Percentiles rank a stretch among this genome's conserved stretches.
Conservation (phyloP, 2,888 invertebrate genomes). For the Parnassius glacialis region DNA sequence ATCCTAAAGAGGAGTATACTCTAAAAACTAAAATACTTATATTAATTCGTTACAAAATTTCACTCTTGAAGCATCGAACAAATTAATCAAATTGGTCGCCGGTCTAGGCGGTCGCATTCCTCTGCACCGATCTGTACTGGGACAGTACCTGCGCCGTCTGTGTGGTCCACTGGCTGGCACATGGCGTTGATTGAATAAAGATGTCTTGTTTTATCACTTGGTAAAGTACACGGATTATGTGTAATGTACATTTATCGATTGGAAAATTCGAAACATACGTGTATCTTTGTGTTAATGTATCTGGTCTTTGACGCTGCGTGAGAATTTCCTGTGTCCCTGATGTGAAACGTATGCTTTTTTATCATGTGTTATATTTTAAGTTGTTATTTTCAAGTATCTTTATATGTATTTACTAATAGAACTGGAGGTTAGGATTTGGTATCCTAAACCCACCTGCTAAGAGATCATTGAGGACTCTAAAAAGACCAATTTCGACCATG, state of each 20-base stretch:
- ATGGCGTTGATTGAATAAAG: constrained; percentile 31
- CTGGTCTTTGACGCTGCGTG: constrained; percentile 2
- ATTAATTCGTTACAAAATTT: constrained; percentile 30
- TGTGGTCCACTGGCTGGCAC: constrained; percentile 51
- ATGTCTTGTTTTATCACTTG: constrained; percentile 16
- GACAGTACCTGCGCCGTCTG: constrained; percentile 53
- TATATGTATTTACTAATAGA: too few species aligned
- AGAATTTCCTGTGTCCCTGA: not conserved
- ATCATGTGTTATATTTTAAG: too few species aligned
- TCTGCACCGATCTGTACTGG: constrained; percentile 28
- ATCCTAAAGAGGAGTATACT: not conserved
- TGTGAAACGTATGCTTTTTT: too few species aligned
- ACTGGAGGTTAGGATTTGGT: too few species aligned
- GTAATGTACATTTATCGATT: constrained; percentile 10
- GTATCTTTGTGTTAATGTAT: constrained; percentile 2
- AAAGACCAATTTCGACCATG: too few species aligned
- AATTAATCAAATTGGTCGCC: constrained; percentile 27
- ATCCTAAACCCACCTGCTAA: too few species aligned
- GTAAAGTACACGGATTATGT: constrained; percentile 16
- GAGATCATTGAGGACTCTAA: too few species aligned
- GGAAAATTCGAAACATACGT: constrained; percentile 1
- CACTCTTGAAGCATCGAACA: constrained; percentile 12
- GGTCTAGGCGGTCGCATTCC: constrained; percentile 24
- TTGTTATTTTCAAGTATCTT: too few species aligned
- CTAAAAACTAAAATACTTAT: constrained; percentile 26